Percentiles rank a stretch among this genome's conserved stretches.
phyloP scores from a whole-genome alignment of 2,797 vertebrate genomes.

The Prunella strophiata region DNA sequence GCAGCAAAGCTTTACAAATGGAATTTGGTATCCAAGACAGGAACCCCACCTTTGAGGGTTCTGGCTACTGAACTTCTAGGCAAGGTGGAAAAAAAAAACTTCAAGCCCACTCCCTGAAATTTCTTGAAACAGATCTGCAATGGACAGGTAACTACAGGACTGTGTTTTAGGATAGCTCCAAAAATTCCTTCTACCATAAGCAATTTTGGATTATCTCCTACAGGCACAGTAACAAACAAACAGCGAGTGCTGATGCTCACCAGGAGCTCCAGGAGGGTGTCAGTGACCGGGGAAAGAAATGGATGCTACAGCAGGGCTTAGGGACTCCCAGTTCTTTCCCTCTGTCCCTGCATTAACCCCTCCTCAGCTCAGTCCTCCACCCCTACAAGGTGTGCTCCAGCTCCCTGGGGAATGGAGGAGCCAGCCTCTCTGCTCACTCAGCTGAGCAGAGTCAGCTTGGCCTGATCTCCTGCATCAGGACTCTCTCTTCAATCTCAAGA shows the following conservation, averaged over 20 bases:
- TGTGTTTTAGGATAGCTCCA: neutral
- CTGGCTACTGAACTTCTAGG: neutral
- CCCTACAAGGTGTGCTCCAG: fast-evolving
- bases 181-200: too few relatives aligned
- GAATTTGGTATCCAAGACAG: neutral
- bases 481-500: neutral
- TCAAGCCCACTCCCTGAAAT: neutral
- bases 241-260: neutral
- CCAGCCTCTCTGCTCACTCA: neutral
- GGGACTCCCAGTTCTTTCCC: neutral
- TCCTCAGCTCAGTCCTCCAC: neutral
- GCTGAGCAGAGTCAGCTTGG: neutral
- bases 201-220: neutral
- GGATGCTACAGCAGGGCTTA: neutral
- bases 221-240: neutral
- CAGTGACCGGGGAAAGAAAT: fast-evolving
- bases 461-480: neutral
- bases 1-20: neutral
- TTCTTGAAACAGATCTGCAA: neutral
- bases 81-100: neutral
- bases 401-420: fast-evolving
- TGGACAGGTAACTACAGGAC: neutral
- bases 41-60: neutral
- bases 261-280: neutral
- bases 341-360: neutral